phyloP scores from a whole-genome alignment of 2,797 vertebrate genomes.

The Carcharodon carcharias region DNA sequence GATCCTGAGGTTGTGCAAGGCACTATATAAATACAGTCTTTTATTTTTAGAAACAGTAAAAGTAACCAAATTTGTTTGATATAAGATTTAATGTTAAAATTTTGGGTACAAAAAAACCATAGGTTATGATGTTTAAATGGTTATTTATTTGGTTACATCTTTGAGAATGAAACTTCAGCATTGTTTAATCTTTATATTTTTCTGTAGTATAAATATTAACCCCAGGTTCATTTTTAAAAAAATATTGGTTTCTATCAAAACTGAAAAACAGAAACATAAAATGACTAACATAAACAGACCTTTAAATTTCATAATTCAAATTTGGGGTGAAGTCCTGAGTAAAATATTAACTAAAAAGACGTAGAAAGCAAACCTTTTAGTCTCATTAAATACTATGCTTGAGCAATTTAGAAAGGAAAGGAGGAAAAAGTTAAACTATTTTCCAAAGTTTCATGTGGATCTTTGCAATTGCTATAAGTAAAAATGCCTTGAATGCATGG shows the following conservation, averaged over 20 bases:
- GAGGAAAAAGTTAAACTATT: not conserved
- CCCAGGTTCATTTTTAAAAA: too few relatives aligned
- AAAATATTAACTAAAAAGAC: not conserved
- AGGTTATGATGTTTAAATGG: not conserved
- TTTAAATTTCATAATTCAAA: not conserved
- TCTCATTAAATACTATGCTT: not conserved
- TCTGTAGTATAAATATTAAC: not conserved
- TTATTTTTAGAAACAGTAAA: not conserved
- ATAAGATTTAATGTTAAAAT: not conserved
- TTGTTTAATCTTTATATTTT: not conserved
- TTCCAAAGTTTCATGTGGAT: not conserved
- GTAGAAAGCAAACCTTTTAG: not conserved
- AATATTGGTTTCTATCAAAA: too few relatives aligned
- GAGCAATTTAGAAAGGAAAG: not conserved
- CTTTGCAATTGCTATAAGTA: too few relatives aligned
- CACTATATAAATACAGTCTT: too few relatives aligned
- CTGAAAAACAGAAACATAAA: not conserved
- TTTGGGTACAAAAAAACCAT: not conserved
- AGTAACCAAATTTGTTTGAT: not conserved
- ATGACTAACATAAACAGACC: not conserved
- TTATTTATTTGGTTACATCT: not conserved
- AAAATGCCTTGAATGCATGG: not conserved
- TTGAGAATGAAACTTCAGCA: not conserved
- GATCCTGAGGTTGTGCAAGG: not conserved
- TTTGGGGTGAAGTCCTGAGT: not conserved